phyloP scores from a whole-genome alignment of 2,797 vertebrate species.

The Ibycter americanus region DNA sequence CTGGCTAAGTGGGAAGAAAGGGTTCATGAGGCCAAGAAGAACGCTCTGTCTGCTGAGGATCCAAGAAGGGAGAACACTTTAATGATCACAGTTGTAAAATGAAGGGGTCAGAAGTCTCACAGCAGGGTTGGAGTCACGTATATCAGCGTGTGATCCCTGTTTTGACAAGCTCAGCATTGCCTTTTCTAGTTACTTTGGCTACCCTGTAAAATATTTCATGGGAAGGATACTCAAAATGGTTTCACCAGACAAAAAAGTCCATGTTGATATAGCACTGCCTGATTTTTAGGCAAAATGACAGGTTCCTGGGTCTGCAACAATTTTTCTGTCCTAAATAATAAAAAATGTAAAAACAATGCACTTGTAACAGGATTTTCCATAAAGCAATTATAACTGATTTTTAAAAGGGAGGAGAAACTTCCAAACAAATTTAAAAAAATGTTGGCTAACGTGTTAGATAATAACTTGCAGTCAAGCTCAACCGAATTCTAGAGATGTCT shows the following conservation, averaged over 20 bases:
- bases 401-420: conserved; percentile 1
- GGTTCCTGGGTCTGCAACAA: neutral
- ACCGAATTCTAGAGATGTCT: conserved; percentile 12
- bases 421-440: neutral
- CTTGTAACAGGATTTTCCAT: conserved; percentile 23
- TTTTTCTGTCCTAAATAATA: conserved; percentile 46
- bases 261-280: neutral
- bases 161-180: neutral
- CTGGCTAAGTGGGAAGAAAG: neutral
- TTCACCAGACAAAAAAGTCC: neutral
- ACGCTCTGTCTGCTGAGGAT: neutral
- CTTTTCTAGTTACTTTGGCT: conserved; percentile 8
- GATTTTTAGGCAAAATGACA: conserved; percentile 27
- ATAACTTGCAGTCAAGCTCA: conserved; percentile 36
- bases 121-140: neutral
- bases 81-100: neutral
- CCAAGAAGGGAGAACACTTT: neutral
- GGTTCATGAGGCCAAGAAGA: neutral
- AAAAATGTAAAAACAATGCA: neutral
- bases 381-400: neutral
- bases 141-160: neutral
- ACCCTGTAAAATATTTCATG: neutral
- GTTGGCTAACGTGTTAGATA: conserved; percentile 8
- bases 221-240: neutral
- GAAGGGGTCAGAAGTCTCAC: neutral